Conservation (phyloP, 2,888 invertebrate species). For the Chironomus riparius region DNA sequence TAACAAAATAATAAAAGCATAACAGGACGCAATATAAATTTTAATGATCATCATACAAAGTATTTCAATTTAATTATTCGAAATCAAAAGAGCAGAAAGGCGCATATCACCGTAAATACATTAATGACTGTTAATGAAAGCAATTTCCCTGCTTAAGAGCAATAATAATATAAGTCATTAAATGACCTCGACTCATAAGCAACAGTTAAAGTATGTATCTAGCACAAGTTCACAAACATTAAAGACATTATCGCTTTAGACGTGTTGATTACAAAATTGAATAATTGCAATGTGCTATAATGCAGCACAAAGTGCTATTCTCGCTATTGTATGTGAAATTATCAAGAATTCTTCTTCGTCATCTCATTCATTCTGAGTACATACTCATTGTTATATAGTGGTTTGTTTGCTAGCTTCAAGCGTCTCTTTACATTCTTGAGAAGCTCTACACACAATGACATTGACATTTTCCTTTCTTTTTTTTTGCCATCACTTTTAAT, state of each 20-base stretch:
- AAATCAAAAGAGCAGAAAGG: no score
- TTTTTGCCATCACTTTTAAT: background rate
- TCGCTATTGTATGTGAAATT: background rate
- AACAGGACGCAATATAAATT: background rate
- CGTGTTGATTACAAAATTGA: background rate
- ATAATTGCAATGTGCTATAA: background rate
- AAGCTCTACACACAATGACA: background rate
- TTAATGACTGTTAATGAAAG: background rate
- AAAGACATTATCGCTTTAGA: background rate
- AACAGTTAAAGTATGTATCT: background rate
- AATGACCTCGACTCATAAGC: background rate
- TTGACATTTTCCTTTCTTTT: constrained; percentile 7
- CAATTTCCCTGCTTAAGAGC: background rate
- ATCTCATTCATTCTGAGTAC: background rate
- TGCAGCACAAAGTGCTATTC: background rate
- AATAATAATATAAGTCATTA: background rate
- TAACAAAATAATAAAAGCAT: background rate
- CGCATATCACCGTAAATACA: no score
- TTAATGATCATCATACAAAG: background rate
- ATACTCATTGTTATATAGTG: background rate
- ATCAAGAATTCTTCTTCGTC: background rate
- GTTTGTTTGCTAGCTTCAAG: no score
- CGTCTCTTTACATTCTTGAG: no score
- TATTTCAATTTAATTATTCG: no score
- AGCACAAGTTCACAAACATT: background rate